These are phyloP conservation scores for cattle (Bos taurus) DNA, from an alignment of 2,113 vertebrate species.

Conservation along the genomic window DNA sequence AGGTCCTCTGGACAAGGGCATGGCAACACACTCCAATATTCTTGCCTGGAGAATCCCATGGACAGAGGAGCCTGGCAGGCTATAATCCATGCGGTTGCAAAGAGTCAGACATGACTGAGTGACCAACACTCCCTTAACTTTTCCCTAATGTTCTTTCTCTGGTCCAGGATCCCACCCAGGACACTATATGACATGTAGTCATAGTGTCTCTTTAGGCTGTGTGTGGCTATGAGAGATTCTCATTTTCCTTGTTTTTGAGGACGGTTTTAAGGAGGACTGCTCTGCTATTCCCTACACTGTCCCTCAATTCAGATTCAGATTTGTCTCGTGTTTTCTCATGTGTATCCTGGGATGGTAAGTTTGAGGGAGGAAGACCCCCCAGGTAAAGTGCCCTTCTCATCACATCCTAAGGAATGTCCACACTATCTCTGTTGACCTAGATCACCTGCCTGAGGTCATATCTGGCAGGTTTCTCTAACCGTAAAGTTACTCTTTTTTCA, in stretches of 20 bases:
- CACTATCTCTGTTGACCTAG: rapidly evolving
- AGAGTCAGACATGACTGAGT: not conserved
- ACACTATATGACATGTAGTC: not conserved
- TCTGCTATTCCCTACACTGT: not conserved
- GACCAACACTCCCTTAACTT: not conserved
- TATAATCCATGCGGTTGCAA: not conserved
- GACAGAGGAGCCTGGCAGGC: not conserved
- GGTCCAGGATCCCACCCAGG: not conserved
- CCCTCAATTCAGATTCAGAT: not conserved
- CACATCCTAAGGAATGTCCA: too few relatives aligned
- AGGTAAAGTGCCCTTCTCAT: not conserved
- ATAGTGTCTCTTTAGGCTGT: too few relatives aligned
- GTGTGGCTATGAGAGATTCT: not conserved
- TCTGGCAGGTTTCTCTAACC: not conserved
- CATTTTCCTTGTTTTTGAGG: not conserved
- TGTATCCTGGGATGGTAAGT: not conserved
- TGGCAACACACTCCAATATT: not conserved
- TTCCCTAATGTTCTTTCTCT: not conserved
- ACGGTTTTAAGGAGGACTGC: not conserved
- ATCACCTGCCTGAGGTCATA: not conserved
- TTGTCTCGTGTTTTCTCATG: not conserved
- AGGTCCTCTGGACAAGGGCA: not conserved
- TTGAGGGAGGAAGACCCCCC: not conserved
- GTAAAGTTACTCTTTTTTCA: too few relatives aligned
- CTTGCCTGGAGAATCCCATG: not conserved